Evolutionary conservation across 37 sponge, comb jelly and placozoan species (phyloP).

Genomic region (Ephydatia muelleri): DNA sequence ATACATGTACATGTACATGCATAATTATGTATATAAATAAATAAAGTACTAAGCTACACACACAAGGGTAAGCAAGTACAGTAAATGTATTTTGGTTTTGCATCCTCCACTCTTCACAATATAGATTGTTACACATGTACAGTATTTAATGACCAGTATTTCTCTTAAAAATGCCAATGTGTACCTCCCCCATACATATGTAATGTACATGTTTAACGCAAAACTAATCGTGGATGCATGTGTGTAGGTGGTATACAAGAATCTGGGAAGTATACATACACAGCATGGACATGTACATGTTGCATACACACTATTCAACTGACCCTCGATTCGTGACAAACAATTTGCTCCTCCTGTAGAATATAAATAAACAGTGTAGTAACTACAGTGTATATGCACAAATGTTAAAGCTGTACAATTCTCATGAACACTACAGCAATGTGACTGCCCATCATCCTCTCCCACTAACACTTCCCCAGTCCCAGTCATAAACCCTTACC

Average conservation of each 20-base stretch:
- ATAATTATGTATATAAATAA: too few species aligned
- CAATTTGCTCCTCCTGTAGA: slow-evolving; percentile 35
- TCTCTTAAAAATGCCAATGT: too few species aligned
- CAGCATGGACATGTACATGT: not conserved
- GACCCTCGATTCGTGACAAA: slow-evolving; percentile 18
- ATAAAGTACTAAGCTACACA: too few species aligned
- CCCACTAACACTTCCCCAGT: not conserved
- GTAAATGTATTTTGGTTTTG: too few species aligned
- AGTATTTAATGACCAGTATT: too few species aligned
- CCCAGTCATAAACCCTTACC: slow-evolving; percentile 2
- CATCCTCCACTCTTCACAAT: too few species aligned
- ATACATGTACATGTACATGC: not conserved
- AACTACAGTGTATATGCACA: too few species aligned
- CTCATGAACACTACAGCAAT: too few species aligned
- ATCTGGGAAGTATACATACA: not conserved
- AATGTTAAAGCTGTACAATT: too few species aligned
- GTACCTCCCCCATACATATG: not conserved
- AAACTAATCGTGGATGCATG: not conserved
- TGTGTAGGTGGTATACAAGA: not conserved
- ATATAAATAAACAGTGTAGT: not conserved
- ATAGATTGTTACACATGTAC: too few species aligned
- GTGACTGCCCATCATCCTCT: not conserved
- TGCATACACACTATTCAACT: not conserved
- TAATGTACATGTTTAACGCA: not conserved
- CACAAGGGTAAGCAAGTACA: too few species aligned